These are phyloP conservation scores for Ectropis crepuscularia DNA, from an alignment of 2,888 invertebrate species.

Conservation along the genomic window DNA sequence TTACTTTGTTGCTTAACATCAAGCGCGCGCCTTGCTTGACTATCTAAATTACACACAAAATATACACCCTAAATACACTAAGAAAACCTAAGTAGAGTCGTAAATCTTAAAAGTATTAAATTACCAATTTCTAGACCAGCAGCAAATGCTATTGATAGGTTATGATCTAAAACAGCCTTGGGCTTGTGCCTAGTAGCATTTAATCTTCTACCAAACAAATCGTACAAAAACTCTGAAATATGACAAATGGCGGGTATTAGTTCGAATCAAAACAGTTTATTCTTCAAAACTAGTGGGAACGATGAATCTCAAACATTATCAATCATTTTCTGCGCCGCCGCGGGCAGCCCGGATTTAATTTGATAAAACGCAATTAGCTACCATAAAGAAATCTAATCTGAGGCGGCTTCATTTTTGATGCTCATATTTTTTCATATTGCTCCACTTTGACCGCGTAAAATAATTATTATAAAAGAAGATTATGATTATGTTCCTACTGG, in stretches of 20 bases:
- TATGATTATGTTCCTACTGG: slow-evolving; percentile 43
- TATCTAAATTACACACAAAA: too few relatives aligned
- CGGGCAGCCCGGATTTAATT: slow-evolving; percentile 77
- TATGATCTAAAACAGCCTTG: slow-evolving; percentile 24
- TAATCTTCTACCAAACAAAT: not conserved
- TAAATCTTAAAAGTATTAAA: slow-evolving; percentile 3
- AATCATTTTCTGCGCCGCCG: slow-evolving; percentile 66
- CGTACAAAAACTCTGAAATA: slow-evolving; percentile 6
- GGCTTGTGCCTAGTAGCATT: slow-evolving; percentile 14
- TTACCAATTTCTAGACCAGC: slow-evolving; percentile 35
- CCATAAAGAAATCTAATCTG: slow-evolving; percentile 83
- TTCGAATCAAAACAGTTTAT: slow-evolving; percentile 82
- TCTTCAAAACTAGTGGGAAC: slow-evolving; percentile 79
- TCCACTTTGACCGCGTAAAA: slow-evolving; percentile 64
- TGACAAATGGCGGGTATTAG: slow-evolving; percentile 74
- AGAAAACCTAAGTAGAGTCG: not conserved
- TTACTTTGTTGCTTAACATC: too few relatives aligned
- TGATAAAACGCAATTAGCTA: slow-evolving; percentile 85
- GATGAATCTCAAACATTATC: slow-evolving; percentile 77
- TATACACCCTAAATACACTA: too few relatives aligned
- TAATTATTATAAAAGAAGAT: slow-evolving; percentile 40
- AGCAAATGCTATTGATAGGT: slow-evolving; percentile 30
- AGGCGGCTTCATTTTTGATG: slow-evolving; percentile 74
- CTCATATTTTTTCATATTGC: slow-evolving; percentile 65
- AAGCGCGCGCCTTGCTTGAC: too few relatives aligned